Conservation (phyloP, 1,140 invertebrate genomes). For the Aphelinus atriplicis region DNA sequence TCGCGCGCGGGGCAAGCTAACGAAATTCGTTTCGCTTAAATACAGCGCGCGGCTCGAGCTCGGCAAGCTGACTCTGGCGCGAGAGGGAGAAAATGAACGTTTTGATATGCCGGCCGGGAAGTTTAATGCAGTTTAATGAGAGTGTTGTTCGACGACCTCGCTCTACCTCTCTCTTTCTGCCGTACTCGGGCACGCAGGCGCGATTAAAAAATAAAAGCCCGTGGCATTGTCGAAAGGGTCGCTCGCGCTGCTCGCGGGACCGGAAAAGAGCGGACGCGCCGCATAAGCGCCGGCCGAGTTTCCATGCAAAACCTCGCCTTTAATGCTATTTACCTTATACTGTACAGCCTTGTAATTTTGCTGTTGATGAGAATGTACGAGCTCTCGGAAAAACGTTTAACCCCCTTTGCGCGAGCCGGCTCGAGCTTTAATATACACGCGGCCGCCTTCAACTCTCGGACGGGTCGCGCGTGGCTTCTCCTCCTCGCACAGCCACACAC, state of each 20-base stretch:
- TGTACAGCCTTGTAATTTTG: conserved; percentile 24
- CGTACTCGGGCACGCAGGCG: neutral
- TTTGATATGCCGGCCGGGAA: conserved; percentile 16
- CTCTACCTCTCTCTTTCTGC: no score
- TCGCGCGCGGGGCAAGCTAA: neutral
- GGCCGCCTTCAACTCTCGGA: neutral
- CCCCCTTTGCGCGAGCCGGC: conserved; percentile 4
- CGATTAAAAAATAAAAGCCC: conserved; percentile 12
- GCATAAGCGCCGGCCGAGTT: conserved; percentile 2
- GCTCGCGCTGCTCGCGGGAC: neutral
- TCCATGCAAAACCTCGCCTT: conserved; percentile 21
- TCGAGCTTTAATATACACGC: conserved; percentile 12
- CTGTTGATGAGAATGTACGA: conserved; percentile 28
- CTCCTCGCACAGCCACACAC: neutral
- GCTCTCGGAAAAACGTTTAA: conserved; percentile 22
- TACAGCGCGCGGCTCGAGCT: neutral
- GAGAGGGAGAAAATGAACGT: conserved; percentile 27
- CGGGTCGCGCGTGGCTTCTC: neutral
- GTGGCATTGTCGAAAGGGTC: conserved; percentile 9
- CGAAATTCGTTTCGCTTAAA: neutral
- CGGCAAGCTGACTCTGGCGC: no score
- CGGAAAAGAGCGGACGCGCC: neutral
- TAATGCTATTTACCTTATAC: conserved; percentile 21
- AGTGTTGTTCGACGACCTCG: conserved; percentile 2
- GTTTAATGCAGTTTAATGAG: conserved; percentile 28